Evolutionary conservation across 2,888 invertebrate genomes (phyloP).

Genomic region (Noctua pronuba): DNA sequence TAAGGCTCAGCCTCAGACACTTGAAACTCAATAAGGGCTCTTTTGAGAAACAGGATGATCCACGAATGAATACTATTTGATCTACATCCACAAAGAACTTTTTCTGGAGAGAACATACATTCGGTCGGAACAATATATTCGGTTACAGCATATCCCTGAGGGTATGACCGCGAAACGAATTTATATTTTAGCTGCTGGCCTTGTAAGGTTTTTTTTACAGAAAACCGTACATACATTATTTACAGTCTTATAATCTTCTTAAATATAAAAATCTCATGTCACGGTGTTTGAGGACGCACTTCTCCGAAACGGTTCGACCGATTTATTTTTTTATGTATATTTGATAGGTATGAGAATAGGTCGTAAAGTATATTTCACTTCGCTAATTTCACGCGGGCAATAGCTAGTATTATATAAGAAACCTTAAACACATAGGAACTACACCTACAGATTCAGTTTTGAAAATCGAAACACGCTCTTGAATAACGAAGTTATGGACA

Average conservation of each 20-base stretch:
- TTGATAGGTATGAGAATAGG: no score
- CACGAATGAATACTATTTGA: neutral
- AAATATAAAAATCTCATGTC: no score
- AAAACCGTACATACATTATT: neutral
- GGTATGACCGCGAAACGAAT: neutral
- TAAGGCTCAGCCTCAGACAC: neutral
- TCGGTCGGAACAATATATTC: constrained; percentile 3
- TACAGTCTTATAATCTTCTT: neutral
- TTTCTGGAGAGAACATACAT: neutral
- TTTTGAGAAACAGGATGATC: neutral
- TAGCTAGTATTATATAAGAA: no score
- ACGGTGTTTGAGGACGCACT: no score
- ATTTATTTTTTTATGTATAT: no score
- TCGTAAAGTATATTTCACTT: no score
- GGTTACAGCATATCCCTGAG: neutral
- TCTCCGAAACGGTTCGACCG: no score
- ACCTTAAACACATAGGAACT: no score
- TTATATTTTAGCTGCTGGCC: neutral
- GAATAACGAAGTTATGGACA: neutral
- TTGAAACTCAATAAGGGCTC: neutral
- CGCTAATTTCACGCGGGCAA: no score
- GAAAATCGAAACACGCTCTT: neutral
- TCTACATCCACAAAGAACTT: neutral
- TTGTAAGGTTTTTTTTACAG: neutral
- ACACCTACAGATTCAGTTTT: neutral